Percentiles rank a stretch among this genome's conserved stretches.
Evolutionary conservation across 2,113 vertebrate genomes (phyloP).

Genomic region (Scophthalmus maximus): DNA sequence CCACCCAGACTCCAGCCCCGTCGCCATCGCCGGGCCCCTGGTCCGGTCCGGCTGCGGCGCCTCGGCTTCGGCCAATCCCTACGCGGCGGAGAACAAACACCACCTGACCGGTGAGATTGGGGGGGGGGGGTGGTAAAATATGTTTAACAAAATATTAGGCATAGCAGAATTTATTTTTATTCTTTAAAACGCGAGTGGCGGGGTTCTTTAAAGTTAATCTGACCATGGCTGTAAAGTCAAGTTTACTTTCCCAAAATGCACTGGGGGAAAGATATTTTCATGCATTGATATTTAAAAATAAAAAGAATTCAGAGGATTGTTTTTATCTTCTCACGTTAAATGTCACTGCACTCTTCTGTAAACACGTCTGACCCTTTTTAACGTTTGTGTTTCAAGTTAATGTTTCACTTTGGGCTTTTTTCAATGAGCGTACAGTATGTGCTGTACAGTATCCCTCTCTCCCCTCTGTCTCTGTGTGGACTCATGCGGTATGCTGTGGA

Average conservation of each 20-base stretch:
- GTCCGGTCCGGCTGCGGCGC: slow-evolving; percentile 88
- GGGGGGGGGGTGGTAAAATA: too few species aligned
- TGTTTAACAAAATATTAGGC: too few species aligned
- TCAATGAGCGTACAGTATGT: not conserved
- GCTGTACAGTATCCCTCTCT: not conserved
- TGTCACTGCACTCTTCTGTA: not conserved
- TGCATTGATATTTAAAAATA: too few species aligned
- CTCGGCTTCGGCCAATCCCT: slow-evolving; percentile 81
- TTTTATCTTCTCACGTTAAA: too few species aligned
- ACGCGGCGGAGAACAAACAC: slow-evolving; percentile 88
- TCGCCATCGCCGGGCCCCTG: slow-evolving; percentile 85
- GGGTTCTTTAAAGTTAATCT: too few species aligned
- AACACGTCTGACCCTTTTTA: not conserved
- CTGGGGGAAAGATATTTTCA: too few species aligned
- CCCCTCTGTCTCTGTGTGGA: not conserved
- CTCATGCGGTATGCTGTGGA: slow-evolving; percentile 42
- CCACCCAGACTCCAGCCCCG: slow-evolving; percentile 77
- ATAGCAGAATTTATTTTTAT: too few species aligned
- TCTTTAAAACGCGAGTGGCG: too few species aligned
- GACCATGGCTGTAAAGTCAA: too few species aligned
- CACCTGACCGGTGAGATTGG: slow-evolving; percentile 89
- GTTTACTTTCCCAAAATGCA: too few species aligned
- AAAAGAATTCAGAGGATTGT: not conserved
- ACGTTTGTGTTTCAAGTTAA: not conserved
- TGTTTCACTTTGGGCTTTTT: too few species aligned